Evolutionary conservation across 2,888 invertebrate genomes (phyloP), one percentile per base, ranked within the genome.

Genomic region (Bimastos eiseni): DNA sequence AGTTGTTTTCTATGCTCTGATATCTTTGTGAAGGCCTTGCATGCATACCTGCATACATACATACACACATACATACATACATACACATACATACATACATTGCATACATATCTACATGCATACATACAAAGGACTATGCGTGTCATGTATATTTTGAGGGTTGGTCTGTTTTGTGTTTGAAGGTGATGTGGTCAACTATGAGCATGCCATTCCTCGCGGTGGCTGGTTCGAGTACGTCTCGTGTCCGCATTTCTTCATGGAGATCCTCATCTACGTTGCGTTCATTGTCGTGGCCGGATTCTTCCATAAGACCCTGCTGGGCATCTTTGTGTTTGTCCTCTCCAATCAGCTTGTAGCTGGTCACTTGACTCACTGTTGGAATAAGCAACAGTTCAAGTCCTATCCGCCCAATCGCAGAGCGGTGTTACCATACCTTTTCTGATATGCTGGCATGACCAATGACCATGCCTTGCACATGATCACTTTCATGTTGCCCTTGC

Each of bases 171-270:
- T 36, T 33, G 30, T n/a, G n/a, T 36, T 91, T 90, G 21, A 55
- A 92, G 92, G 92, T 83, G 88, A 70, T 30, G 90, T 91, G 33
- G 86, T 83, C 17, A 90, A 83, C 24, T 89, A 92, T 91, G 96
- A 96, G 5, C 97, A 98, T 94, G 96, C 96, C 92, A 95, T 98
- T 92, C 98, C 98, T 0, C 94, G 95, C 70, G 98, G 98, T 0
- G 97, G 97, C 89, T 96, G 97, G 95, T 98, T 98, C 94, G 96
- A 97, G 49, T 96, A 96, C 91, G 96, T 98, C 0, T 97, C 98
- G 0, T 97, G 97, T 91, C 98, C 98, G 0, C 97, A 98, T 93
- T 97, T 97, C 94, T 95, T 97, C 93, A 97, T 97, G 91, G 98
- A 98, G 95, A 96, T 97, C 34, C 92, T 97, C 0, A 96, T 97